Evolutionary conservation across 2,113 vertebrate species (phyloP).

Genomic region (Odobenus rosmarus): DNA sequence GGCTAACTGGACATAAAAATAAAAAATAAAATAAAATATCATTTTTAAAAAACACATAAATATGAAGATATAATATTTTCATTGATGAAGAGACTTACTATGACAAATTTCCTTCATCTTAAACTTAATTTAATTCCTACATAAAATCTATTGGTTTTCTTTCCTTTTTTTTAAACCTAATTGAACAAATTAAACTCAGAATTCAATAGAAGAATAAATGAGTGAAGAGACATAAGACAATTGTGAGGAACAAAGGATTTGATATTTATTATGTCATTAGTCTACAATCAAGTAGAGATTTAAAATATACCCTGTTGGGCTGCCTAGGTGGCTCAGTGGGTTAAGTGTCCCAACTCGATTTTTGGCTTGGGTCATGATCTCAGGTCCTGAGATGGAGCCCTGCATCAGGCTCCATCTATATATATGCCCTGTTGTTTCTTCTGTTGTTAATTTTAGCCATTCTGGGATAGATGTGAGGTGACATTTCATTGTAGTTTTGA

Average conservation of each 20-base stretch:
- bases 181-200: not conserved
- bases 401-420: not conserved
- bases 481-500: not conserved
- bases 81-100: not conserved
- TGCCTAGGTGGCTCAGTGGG: not conserved
- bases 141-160: not conserved
- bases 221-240: not conserved
- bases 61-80: not conserved
- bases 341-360: not conserved
- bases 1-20: too few species aligned
- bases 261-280: not conserved
- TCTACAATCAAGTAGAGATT: not conserved
- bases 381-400: not conserved
- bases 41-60: not conserved
- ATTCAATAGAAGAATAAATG: not conserved
- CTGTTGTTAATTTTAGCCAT: not conserved
- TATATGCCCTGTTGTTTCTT: not conserved
- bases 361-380: not conserved
- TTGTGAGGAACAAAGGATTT: not conserved
- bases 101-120: not conserved
- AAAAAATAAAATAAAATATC: not conserved
- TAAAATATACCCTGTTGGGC: not conserved
- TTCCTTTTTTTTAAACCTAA: not conserved
- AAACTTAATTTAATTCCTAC: not conserved
- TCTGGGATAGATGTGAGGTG: not conserved